These are phyloP conservation scores for Paracanthobrama guichenoti DNA, from an alignment of 2,113 vertebrate genomes.

Conservation along the genomic window DNA sequence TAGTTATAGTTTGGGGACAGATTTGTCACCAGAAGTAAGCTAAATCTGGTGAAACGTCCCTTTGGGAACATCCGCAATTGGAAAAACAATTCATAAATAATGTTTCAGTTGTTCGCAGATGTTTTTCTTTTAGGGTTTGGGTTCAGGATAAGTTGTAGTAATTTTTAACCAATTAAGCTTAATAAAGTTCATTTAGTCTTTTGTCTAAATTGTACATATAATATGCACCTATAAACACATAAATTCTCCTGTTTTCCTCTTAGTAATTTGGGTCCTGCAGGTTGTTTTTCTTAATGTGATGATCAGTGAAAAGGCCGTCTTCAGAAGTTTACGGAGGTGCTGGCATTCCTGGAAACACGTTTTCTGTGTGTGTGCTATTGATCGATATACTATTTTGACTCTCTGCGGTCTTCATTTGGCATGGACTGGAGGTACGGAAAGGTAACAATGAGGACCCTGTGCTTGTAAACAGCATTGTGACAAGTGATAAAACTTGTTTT, in stretches of 20 bases:
- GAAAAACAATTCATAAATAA: background rate
- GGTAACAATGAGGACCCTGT: conserved; percentile 24
- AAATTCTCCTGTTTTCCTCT: background rate
- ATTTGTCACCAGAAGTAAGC: background rate
- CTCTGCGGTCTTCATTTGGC: background rate
- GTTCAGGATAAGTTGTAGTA: background rate
- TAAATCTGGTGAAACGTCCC: background rate
- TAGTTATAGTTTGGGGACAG: background rate
- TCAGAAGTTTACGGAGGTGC: too few relatives aligned
- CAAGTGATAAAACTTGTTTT: conserved; percentile 57
- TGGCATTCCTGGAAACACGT: conserved; percentile 13
- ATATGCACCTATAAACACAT: background rate
- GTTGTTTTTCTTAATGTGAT: background rate
- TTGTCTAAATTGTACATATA: background rate
- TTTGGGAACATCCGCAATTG: background rate
- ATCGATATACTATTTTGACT: conserved; percentile 9
- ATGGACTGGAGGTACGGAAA: conserved; percentile 27
- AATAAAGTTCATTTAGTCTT: too few relatives aligned
- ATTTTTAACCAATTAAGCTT: background rate
- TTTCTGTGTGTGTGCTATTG: conserved; percentile 36
- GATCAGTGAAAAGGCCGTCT: background rate
- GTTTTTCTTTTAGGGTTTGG: background rate
- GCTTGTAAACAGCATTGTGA: conserved; percentile 56
- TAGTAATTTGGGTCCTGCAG: background rate
- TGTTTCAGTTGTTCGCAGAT: background rate